Base-by-base conservation (phyloP, 2,888 invertebrate species). In the Meliscaeva auricollis region DNA sequence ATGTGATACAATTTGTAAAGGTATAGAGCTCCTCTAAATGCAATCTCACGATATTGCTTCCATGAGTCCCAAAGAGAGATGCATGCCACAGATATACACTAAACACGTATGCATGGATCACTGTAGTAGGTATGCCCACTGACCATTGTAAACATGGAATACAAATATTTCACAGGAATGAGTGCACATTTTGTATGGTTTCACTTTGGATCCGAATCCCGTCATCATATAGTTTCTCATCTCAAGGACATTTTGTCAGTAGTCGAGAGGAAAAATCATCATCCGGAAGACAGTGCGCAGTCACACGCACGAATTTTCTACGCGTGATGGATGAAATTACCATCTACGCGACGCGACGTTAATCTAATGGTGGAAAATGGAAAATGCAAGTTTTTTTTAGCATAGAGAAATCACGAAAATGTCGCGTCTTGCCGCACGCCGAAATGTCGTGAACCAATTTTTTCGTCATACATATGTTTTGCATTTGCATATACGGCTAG, bases 251-350 rank as follows among this genome's bases (percentile, higher is more conserved):
- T 26, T 46, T 17, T 73, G 56, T 60, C 60, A 56, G 64, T 60
- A 60, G 38, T 17, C 8, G 5, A 17, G 8, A 46, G 5, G 20
- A 38, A 38, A 41, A 26, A 26, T n/a, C 2, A 44, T 50, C 60
- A 70, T 56, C 50, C 74, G 70, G 70, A 79, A 84, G 74, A 75
- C 41, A n/a, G n/a, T n/a, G n/a, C 4, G 26, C 26, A 64, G 30
- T 50, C 74, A 58, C 79, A 74, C 79, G 79, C 84, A 79, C 74
- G 50, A 64, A 74, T 56, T 17, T 50, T 3, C 13, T 41, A 50
- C 74, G 84, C 75, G 84, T 84, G 84, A 80, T 84, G 75, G 80
- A 80, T 84, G 75, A n/a, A 80, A 80, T 80, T 72, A 72, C 84
- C 62, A 62, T 46, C n/a, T n/a, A n/a, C n/a, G n/a, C n/a, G n/a